These are phyloP conservation scores for Panonychus citri DNA, from an alignment of 1,140 invertebrate species.

Conservation along the genomic window DNA sequence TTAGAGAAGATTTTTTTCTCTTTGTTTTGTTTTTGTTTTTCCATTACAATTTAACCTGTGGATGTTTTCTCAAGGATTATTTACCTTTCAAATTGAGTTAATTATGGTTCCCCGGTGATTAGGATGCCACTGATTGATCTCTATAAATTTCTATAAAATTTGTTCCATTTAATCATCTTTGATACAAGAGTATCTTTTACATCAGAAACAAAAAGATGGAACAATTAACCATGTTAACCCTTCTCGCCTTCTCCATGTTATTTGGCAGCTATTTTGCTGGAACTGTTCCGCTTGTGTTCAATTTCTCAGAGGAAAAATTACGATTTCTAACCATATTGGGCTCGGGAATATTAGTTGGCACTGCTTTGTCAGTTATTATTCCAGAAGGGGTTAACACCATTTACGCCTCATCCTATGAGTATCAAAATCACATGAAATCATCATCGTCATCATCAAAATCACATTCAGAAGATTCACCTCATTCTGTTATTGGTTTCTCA, in stretches of 20 bases:
- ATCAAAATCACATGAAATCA: conserved; percentile 6
- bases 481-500: conserved; percentile 41
- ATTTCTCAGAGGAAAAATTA: conserved; percentile 83
- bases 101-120: too few species aligned
- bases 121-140: too few species aligned
- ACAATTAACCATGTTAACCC: conserved; percentile 13
- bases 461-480: conserved; percentile 18
- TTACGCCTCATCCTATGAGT: conserved; percentile 22
- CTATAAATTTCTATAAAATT: too few species aligned
- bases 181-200: too few species aligned
- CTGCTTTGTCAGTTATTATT: conserved; percentile 89
- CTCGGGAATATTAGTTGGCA: conserved; percentile 89
- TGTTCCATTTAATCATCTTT: too few species aligned
- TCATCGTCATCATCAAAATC: conserved; percentile 1
- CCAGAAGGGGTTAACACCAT: conserved; percentile 86
- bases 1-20: too few species aligned
- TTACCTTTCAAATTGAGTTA: too few species aligned
- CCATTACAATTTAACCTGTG: too few species aligned
- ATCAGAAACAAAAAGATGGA: conserved; percentile 13
- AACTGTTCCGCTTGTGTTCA: conserved; percentile 70
- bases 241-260: conserved; percentile 57
- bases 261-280: conserved; percentile 81
- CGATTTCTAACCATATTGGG: conserved; percentile 81
- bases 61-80: too few species aligned
- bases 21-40: too few species aligned